Conservation (phyloP, 2,888 invertebrate species). For the Trisateles emortualis region DNA sequence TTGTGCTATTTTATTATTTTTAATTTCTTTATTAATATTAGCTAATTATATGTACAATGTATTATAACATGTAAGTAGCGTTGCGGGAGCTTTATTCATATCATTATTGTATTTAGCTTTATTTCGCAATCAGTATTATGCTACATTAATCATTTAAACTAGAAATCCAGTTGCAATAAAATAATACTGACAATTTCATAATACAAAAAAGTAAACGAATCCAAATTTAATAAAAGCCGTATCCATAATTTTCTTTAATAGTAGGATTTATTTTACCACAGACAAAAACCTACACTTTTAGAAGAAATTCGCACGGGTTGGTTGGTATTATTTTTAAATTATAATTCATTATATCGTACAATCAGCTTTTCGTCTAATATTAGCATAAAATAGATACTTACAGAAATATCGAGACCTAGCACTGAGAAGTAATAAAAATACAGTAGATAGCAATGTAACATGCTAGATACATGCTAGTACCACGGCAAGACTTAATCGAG, state of each 20-base stretch:
- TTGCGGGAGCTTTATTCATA: constrained; percentile 44
- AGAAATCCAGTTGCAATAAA: too few relatives aligned
- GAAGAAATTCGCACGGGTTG: not conserved
- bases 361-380: not conserved
- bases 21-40: constrained; percentile 6
- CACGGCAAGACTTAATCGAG: constrained; percentile 27
- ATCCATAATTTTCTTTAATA: not conserved
- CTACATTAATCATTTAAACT: not conserved
- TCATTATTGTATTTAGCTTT: constrained; percentile 24
- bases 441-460: constrained; percentile 31
- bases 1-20: constrained; percentile 1
- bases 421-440: constrained; percentile 9
- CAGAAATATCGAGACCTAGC: constrained; percentile 9
- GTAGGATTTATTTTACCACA: not conserved
- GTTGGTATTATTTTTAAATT: not conserved
- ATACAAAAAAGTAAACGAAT: too few relatives aligned
- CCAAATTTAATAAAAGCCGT: not conserved
- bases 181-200: too few relatives aligned
- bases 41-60: not conserved
- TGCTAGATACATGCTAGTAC: constrained; percentile 34
- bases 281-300: not conserved
- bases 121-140: constrained; percentile 9
- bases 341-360: not conserved
- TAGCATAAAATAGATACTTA: constrained; percentile 1
- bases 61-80: constrained; percentile 20